Evolutionary conservation across 2,797 vertebrate genomes (phyloP), one percentile per base, ranked within the genome.

Genomic region (Zonotrichia albicollis): DNA sequence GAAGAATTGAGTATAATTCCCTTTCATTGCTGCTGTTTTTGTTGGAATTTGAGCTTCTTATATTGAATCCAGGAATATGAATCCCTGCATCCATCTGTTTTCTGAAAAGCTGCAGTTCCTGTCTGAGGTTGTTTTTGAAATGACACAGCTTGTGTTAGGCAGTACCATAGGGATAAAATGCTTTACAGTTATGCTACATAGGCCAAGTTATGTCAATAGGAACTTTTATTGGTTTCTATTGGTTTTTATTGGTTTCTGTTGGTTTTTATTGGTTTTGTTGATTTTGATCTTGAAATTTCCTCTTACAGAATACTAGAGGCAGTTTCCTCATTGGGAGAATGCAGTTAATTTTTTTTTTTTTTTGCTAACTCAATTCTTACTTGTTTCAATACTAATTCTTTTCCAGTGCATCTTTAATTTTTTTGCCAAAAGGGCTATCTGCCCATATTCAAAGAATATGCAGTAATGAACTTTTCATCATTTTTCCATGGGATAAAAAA

Each of bases 311-410:
- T 34, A 45, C 2, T 42, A 13, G 5, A 40, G 4, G 6, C 27
- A 18, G 5, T 32, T 67, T 11, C 4, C 40, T 50, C 9, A 1
- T 10, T 60, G 6, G 9, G 7, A 72, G 1, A 46, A 46, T 55
- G 5, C 2, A 6, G 6, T 3, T 3, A 0, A 26, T 20, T 27
- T 40, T 32, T 14, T 68, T 46, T 45, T 42, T 42, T 40, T 79
- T 42, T 25, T 67, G 6, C 16, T 25, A 46, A n/a, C 6, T 43
- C 0, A 0, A 2, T 42, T 62, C 3, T 61, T 27, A 0, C 13
- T 55, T 43, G 2, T 57, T 87, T 73, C 20, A 48, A 1, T 25
- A 48, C 9, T n/a, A 45, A 30, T 70, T 80, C 1, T 43, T 2
- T 57, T 65, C 6, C 30, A 23, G 7, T 3, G 2, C 7, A 7